Percentiles rank a stretch among this genome's conserved stretches.
Evolutionary conservation across 1,140 invertebrate genomes (phyloP).

Genomic region (Ceratoteleas bidentatus): DNA sequence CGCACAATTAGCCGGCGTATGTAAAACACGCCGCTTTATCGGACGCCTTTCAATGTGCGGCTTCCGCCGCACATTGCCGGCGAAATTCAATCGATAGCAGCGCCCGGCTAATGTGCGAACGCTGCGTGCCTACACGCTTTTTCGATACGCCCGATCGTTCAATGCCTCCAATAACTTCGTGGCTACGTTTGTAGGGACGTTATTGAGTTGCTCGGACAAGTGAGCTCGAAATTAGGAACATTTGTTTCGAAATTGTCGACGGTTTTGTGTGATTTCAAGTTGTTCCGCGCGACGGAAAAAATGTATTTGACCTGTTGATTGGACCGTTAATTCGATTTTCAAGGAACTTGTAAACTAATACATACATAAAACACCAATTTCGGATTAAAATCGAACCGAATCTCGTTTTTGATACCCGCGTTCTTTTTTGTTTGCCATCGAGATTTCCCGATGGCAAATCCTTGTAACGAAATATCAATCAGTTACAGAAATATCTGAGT

Average conservation of each 20-base stretch:
- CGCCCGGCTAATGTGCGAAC: slow-evolving; percentile 5
- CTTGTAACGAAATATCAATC: background rate
- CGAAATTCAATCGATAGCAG: slow-evolving; percentile 42
- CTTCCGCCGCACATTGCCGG: slow-evolving; percentile 28
- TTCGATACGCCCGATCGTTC: background rate
- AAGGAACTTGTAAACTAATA: too few relatives aligned
- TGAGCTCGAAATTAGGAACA: background rate
- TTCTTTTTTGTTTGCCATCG: too few relatives aligned
- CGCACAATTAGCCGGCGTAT: slow-evolving; percentile 30
- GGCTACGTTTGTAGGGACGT: background rate
- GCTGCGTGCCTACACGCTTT: slow-evolving; percentile 19
- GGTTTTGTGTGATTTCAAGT: too few relatives aligned
- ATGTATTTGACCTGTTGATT: too few relatives aligned
- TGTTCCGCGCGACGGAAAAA: too few relatives aligned
- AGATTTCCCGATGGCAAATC: too few relatives aligned
- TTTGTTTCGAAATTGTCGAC: background rate
- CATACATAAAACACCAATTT: too few relatives aligned
- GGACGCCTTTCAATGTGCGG: slow-evolving; percentile 25
- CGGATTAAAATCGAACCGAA: background rate
- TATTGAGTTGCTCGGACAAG: background rate
- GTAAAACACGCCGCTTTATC: slow-evolving; percentile 36
- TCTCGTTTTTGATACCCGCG: background rate
- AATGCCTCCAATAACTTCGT: background rate
- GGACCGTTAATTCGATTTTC: too few relatives aligned
- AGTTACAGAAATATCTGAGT: background rate